Evolutionary conservation across 2,888 invertebrate species (phyloP).

Genomic region (Drosophila subsilvestris): DNA sequence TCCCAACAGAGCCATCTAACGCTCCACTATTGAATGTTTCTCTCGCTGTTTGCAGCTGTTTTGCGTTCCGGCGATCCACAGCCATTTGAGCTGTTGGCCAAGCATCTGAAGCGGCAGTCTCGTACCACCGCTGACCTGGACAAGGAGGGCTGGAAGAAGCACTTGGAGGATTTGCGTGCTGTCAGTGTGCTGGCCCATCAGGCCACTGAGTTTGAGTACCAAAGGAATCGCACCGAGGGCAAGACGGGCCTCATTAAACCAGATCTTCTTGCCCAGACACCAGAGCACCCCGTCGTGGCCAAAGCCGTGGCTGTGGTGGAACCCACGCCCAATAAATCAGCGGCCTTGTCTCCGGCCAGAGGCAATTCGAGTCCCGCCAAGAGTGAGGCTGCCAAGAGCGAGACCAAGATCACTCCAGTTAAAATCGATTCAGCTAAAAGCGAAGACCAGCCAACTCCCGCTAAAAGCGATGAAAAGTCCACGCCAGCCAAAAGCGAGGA

Average conservation of each 20-base stretch:
- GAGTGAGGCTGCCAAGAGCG: slow-evolving; percentile 10
- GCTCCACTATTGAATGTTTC: slow-evolving; percentile 9
- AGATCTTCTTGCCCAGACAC: slow-evolving; percentile 79
- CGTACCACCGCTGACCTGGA: slow-evolving; percentile 78
- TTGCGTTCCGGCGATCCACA: slow-evolving; percentile 86
- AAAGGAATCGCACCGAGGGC: slow-evolving; percentile 81
- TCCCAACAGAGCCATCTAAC: slow-evolving; percentile 1
- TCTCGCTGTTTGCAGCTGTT: slow-evolving; percentile 85
- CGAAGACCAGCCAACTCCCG: background rate
- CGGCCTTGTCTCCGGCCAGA: slow-evolving; percentile 53
- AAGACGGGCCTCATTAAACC: slow-evolving; percentile 79
- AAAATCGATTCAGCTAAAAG: slow-evolving; percentile 5
- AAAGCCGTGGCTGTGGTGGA: slow-evolving; percentile 30
- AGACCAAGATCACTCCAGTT: background rate
- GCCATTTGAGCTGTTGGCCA: slow-evolving; percentile 84
- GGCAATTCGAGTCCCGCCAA: slow-evolving; percentile 1
- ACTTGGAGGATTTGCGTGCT: slow-evolving; percentile 81
- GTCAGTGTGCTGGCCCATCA: slow-evolving; percentile 83
- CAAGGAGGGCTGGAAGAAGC: slow-evolving; percentile 82
- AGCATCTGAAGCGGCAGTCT: slow-evolving; percentile 83
- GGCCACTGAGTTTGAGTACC: slow-evolving; percentile 83
- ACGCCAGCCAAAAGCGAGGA: background rate
- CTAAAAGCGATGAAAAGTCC: slow-evolving; percentile 2
- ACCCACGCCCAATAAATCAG: slow-evolving; percentile 46
- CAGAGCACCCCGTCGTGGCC: slow-evolving; percentile 10